A percentile compares a stretch with the other conserved stretches of the same genome.
Conservation (phyloP, 2,113 vertebrate species). For the Dromaius novaehollandiae region DNA sequence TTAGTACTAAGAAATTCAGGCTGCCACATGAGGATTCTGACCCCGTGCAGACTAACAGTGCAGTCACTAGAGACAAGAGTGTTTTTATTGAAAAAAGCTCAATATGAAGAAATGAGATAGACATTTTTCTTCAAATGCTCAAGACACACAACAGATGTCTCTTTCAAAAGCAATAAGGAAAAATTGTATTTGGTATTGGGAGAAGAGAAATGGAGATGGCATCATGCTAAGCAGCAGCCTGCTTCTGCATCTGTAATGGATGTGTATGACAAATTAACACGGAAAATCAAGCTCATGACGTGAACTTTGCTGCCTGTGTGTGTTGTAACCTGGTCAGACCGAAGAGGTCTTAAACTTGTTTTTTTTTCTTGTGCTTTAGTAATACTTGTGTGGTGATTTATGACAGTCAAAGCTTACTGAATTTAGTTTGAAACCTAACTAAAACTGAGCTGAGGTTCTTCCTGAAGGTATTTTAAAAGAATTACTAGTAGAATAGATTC, state of each 20-base stretch:
- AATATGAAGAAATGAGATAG: not conserved
- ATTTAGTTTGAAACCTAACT: not conserved
- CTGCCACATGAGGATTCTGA: not conserved
- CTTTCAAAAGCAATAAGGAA: conserved; percentile 33
- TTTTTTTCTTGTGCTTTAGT: not conserved
- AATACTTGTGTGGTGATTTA: not conserved
- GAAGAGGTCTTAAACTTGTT: not conserved
- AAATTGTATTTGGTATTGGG: not conserved
- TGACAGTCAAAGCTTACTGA: not conserved
- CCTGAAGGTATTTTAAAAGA: not conserved
- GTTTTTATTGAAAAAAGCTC: not conserved
- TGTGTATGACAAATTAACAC: not conserved
- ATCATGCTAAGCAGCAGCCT: conserved; percentile 52
- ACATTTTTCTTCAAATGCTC: conserved; percentile 12
- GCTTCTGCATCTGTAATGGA: conserved; percentile 20
- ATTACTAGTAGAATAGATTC: not conserved
- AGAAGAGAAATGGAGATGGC: not conserved
- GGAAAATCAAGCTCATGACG: not conserved
- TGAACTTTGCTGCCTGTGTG: not conserved
- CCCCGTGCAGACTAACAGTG: not conserved
- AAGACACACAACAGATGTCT: conserved; percentile 36
- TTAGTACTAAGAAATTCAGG: not conserved
- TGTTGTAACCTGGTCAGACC: not conserved
- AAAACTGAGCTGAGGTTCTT: not conserved
- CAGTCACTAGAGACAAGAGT: not conserved